Evolutionary conservation across 2,113 vertebrate species (phyloP).

Genomic region (Smithornis capensis): DNA sequence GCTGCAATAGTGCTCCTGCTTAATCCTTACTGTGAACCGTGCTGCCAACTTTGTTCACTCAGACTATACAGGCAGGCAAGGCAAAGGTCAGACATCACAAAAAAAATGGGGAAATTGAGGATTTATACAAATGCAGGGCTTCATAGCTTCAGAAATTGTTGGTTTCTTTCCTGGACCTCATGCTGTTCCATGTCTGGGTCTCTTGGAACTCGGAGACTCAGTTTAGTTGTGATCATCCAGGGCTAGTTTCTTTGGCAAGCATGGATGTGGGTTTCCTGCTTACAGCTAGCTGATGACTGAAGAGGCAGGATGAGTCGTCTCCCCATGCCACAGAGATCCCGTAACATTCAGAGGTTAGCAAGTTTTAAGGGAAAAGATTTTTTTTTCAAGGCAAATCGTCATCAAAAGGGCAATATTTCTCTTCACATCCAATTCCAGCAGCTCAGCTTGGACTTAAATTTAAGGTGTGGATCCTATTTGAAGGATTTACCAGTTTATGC

Average conservation of each 20-base stretch:
- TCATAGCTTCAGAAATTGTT: neutral
- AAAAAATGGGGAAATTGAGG: neutral
- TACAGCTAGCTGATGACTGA: neutral
- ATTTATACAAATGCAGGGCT: neutral
- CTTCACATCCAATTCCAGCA: neutral
- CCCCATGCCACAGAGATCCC: neutral
- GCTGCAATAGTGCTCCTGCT: constrained; percentile 8
- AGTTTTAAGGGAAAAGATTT: neutral
- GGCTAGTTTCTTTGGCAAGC: neutral
- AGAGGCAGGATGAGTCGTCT: neutral
- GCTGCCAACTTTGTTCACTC: neutral
- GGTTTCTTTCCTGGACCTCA: neutral
- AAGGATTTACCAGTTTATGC: constrained; percentile 20
- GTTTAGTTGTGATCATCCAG: neutral
- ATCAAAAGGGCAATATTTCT: neutral
- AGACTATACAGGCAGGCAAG: neutral
- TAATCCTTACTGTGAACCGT: neutral
- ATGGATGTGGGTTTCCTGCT: neutral
- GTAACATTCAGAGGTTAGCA: neutral
- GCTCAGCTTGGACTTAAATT: neutral
- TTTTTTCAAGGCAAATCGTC: neutral
- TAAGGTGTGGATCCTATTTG: neutral
- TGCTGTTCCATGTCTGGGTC: neutral
- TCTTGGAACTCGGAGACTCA: neutral
- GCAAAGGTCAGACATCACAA: neutral